Evolutionary conservation across 2,888 invertebrate genomes (phyloP).

Genomic region (Eugnorisma glareosa): DNA sequence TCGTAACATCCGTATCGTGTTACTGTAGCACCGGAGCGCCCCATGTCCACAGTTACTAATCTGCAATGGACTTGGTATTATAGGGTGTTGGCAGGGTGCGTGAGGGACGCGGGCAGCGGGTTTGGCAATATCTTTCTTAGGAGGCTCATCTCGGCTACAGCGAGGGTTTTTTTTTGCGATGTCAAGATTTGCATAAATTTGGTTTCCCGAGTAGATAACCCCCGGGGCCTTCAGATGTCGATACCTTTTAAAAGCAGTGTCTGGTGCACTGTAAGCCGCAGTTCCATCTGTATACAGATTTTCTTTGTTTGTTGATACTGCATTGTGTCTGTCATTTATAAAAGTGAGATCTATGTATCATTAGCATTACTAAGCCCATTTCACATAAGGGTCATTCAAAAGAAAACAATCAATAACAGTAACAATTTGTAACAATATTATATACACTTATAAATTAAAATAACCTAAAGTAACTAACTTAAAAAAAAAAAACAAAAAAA

Average conservation of each 20-base stretch:
- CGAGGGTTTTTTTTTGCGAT: background rate
- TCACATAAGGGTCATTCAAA: too few relatives aligned
- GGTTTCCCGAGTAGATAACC: background rate
- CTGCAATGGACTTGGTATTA: slow-evolving; percentile 35
- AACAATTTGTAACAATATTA: too few relatives aligned
- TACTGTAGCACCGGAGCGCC: slow-evolving; percentile 40
- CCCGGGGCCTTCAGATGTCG: background rate
- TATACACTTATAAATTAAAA: too few relatives aligned
- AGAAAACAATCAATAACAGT: too few relatives aligned
- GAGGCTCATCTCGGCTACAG: background rate
- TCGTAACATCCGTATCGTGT: slow-evolving; percentile 54
- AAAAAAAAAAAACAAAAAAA: too few relatives aligned
- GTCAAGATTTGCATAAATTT: background rate
- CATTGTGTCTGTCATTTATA: background rate
- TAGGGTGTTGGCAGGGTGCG: slow-evolving; percentile 16
- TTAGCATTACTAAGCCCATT: background rate
- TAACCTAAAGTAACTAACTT: too few relatives aligned
- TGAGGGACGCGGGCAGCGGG: background rate
- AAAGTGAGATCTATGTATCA: background rate
- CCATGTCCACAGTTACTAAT: slow-evolving; percentile 47
- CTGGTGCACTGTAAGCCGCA: background rate
- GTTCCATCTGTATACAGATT: background rate
- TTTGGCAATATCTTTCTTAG: background rate
- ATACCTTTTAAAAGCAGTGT: background rate
- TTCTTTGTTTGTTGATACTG: background rate